Base-by-base conservation (phyloP, 1,140 invertebrate species). In the Brachionus plicatilis region DNA sequence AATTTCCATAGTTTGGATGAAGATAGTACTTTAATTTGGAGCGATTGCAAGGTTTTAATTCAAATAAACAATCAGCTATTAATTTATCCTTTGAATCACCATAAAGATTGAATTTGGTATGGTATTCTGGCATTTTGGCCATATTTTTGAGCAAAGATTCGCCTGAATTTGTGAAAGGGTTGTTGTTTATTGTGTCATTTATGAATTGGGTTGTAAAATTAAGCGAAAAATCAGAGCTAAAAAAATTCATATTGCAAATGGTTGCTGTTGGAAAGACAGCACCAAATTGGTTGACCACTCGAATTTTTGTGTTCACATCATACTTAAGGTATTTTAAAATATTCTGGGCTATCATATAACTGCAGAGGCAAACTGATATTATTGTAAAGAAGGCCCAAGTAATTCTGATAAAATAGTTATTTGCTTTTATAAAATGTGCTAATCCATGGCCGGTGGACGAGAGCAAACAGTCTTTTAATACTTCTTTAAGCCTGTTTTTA, bases 1-100 rank as follows among this genome's bases (percentile, higher is more conserved):
- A 80, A 60, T 80, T 80, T 45, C 70, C 70, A 45, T 75, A 75
- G 45, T 45, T n/a, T 11, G 41, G 27, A 24, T 75, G 37, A 75
- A 20, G 20, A 45, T 45, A 20, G 45, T 45, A 75, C 24, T 75
- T 45, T 37, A 70, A 37, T 70, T 29, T 5, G 2, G 14, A 33
- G 14, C 14, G 24, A 70, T 33, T n/a, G 37, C 27, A 70, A 33
- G 66, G 29, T 0, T 41, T 8, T 4, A 70, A 14, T 33, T 70
- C 33, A 37, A 33, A 33, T 12, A 37, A 33, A 33, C 14, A 70
- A 11, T 37, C 11, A 37, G 14, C 27, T 14, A 70, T 37, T 9
- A 70, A n/a, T 14, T 70, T 70, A 8, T 70, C 29, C 3, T 33
- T 33, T 33, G 66, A 33, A 70, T 70, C 66, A 33, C 66, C 66